Percentiles rank a stretch among this genome's conserved stretches.
These are phyloP conservation scores for Nesoenas mayeri DNA, from an alignment of 2,113 vertebrate species.

Conservation along the genomic window DNA sequence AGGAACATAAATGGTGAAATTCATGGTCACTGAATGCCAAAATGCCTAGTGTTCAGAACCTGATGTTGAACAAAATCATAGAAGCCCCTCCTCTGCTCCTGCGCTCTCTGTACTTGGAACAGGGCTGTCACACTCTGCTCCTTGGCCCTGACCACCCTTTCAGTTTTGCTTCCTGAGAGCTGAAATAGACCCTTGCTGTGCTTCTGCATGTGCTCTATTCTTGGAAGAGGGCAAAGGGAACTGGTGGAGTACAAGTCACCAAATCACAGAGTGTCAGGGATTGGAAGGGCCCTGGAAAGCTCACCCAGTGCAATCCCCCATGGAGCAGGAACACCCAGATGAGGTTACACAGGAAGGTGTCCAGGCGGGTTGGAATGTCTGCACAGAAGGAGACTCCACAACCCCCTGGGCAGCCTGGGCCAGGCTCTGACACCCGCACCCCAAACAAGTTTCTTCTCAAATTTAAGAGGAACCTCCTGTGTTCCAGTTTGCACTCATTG, in stretches of 20 bases:
- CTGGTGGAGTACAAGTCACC: not conserved
- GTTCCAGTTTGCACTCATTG: too few relatives aligned
- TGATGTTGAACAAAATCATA: not conserved
- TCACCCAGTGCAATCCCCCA: too few relatives aligned
- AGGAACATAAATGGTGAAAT: not conserved
- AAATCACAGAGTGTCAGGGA: too few relatives aligned
- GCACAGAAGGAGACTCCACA: too few relatives aligned
- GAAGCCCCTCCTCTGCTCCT: not conserved
- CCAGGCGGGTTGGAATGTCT: too few relatives aligned
- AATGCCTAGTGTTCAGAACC: not conserved
- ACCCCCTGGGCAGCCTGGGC: too few relatives aligned
- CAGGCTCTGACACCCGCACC: too few relatives aligned
- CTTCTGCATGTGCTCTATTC: not conserved
- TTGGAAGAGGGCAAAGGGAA: not conserved
- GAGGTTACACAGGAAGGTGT: too few relatives aligned
- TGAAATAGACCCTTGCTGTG: not conserved
- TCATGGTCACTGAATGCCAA: not conserved
- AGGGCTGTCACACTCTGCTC: not conserved
- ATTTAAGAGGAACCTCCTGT: too few relatives aligned
- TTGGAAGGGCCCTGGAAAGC: too few relatives aligned
- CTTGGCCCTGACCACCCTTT: not conserved
- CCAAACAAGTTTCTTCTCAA: too few relatives aligned
- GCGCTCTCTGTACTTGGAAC: not conserved
- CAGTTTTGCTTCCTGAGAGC: not conserved
- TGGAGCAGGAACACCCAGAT: too few relatives aligned